phyloP scores from a whole-genome alignment of 2,888 invertebrate genomes.

The Subacronicta megacephala region DNA sequence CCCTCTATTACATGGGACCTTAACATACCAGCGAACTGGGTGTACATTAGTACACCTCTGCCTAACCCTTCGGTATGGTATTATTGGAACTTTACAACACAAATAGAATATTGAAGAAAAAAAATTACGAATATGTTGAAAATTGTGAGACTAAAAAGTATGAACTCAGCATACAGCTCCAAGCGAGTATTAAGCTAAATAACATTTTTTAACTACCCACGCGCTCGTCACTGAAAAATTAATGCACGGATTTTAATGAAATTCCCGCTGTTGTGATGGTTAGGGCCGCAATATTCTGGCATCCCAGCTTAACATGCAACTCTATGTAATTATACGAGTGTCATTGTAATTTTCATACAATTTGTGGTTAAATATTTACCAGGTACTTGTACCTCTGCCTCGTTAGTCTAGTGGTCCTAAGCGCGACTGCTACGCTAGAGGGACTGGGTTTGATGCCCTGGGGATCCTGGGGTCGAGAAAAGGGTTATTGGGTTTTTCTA shows the following conservation, averaged over 20 bases:
- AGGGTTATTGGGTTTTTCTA: too few relatives aligned
- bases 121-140: constrained; percentile 15
- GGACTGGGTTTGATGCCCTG: too few relatives aligned
- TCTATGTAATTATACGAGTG: constrained; percentile 19
- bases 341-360: constrained; percentile 19
- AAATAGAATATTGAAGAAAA: constrained; percentile 13
- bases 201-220: constrained; percentile 36
- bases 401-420: too few relatives aligned
- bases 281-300: constrained; percentile 21
- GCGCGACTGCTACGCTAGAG: too few relatives aligned
- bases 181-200: constrained; percentile 26
- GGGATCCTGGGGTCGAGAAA: too few relatives aligned
- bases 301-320: constrained; percentile 5
- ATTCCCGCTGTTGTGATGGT: constrained; percentile 28
- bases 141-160: constrained; percentile 15
- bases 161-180: constrained; percentile 15
- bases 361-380: constrained; percentile 3
- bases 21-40: too few relatives aligned
- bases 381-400: not conserved
- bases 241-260: constrained; percentile 47
- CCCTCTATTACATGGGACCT: too few relatives aligned
- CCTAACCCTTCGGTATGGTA: too few relatives aligned
- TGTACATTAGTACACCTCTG: too few relatives aligned
- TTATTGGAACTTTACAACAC: not conserved
- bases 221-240: constrained; percentile 39